phyloP scores from a whole-genome alignment of 1,140 invertebrate species.

The Papilio aristodemus region DNA sequence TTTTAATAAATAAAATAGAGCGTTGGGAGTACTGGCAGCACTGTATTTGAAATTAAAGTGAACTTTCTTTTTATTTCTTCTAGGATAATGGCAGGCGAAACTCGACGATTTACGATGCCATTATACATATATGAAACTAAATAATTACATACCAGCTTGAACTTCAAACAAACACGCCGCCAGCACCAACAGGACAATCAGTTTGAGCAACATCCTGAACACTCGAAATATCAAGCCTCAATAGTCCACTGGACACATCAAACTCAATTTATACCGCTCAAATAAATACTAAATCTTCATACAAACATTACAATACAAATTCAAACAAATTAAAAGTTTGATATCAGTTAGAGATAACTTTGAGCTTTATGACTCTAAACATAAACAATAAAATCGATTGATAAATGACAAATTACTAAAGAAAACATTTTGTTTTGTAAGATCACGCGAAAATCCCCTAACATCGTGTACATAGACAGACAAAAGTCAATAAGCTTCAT shows the following conservation, averaged over 20 bases:
- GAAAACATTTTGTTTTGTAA: constrained; percentile 4
- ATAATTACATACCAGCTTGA: constrained; percentile 4
- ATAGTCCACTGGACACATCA: not conserved
- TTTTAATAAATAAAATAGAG: too few species aligned
- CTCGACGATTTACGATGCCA: too few species aligned
- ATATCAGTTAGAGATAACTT: not conserved
- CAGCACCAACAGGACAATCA: not conserved
- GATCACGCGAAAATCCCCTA: constrained; percentile 1
- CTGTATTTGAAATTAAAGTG: too few species aligned
- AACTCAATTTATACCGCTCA: constrained; percentile 7
- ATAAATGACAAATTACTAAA: not conserved
- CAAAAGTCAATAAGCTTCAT: not conserved
- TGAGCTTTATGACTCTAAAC: not conserved
- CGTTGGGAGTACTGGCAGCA: too few species aligned
- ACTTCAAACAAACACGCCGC: not conserved
- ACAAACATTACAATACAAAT: constrained; percentile 20
- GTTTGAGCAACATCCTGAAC: not conserved
- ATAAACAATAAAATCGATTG: not conserved
- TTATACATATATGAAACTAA: not conserved
- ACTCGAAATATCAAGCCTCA: constrained; percentile 14
- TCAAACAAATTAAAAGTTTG: not conserved
- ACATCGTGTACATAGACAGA: not conserved
- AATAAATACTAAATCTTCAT: not conserved
- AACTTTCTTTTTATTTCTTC: too few species aligned
- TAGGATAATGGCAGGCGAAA: too few species aligned